Evolutionary conservation across 2,888 invertebrate genomes (phyloP).

Genomic region (Lycia hirtaria): DNA sequence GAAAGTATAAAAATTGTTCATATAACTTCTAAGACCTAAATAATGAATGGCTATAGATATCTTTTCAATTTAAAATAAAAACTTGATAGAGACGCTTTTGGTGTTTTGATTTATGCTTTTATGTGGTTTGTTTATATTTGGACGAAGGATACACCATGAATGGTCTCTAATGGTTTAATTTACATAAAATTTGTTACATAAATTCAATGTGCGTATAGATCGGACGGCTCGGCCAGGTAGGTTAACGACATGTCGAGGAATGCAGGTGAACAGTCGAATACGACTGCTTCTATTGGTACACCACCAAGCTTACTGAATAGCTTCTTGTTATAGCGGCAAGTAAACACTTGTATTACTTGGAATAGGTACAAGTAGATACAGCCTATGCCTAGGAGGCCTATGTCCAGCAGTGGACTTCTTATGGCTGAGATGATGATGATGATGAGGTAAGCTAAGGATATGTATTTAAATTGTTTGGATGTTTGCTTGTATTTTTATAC

Average conservation of each 20-base stretch:
- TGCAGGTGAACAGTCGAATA: conserved; percentile 31
- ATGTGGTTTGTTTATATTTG: conserved; percentile 3
- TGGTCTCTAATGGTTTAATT: conserved; percentile 16
- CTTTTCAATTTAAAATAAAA: too few species aligned
- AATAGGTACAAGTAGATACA: neutral
- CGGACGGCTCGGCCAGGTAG: conserved; percentile 21
- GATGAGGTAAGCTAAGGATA: too few species aligned
- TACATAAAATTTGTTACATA: conserved; percentile 24
- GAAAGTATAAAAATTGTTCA: too few species aligned
- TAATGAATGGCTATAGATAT: too few species aligned
- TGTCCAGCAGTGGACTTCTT: too few species aligned
- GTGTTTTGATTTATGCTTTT: neutral
- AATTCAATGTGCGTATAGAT: conserved; percentile 26
- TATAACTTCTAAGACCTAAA: too few species aligned
- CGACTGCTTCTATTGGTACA: conserved; percentile 32
- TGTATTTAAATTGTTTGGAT: too few species aligned
- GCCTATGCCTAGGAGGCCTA: neutral
- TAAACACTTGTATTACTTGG: neutral
- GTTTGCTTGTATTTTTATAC: too few species aligned
- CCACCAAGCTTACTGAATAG: conserved; percentile 30
- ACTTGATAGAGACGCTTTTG: too few species aligned
- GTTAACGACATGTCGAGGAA: conserved; percentile 32
- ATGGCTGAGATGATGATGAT: too few species aligned
- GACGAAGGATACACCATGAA: conserved; percentile 4
- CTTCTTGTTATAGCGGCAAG: conserved; percentile 15